Evolutionary conservation across 1,140 invertebrate species (phyloP), one percentile per base, ranked within the genome.

Genomic region (Diorhabda carinulata): DNA sequence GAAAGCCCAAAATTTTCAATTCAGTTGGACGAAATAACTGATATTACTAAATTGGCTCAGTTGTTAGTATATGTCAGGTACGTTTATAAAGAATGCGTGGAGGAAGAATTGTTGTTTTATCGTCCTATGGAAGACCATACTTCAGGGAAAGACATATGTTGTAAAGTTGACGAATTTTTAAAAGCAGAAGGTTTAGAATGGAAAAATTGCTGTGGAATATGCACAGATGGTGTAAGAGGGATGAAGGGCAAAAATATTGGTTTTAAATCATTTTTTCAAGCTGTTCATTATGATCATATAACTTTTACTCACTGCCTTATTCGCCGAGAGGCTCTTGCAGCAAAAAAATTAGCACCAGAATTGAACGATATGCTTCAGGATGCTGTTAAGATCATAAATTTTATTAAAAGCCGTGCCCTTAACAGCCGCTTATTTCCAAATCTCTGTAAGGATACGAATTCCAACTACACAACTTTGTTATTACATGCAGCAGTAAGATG

Each of bases 181-280:
- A 64, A 64, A 64, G 43, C 62, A 7, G 62, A 64, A 64, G 62
- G 62, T 64, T 64, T 41, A 64, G 62, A 64, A 64, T 64, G 2
- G 80, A 67, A 67, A 67, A 61, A 64, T 44, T 67, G 66, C 66
- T 67, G 43, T 67, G 59, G 66, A 67, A 67, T 67, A 67, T 67
- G 57, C 59, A 67, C 57, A 43, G 64, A 63, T 63, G 61, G 40
- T 65, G 64, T 2, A 9, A 9, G 62, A 44, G 62, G 2, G 45
- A 64, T 64, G 62, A 74, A 74, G 43, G 78, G 79, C 65, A 73
- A 74, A 73, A 72, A 73, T 74, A 75, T 25, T 25, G 25, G 25
- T 25, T 25, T 25, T 25, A 25, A 25, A 25, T 25, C 25, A 25
- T 25, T 25, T 25, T 25, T 25, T 25, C 25, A 25, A 25, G 1